Evolutionary conservation across 2,113 vertebrate species (phyloP), one percentile per base, ranked within the genome.

Genomic region (Salvelinus sp.): DNA sequence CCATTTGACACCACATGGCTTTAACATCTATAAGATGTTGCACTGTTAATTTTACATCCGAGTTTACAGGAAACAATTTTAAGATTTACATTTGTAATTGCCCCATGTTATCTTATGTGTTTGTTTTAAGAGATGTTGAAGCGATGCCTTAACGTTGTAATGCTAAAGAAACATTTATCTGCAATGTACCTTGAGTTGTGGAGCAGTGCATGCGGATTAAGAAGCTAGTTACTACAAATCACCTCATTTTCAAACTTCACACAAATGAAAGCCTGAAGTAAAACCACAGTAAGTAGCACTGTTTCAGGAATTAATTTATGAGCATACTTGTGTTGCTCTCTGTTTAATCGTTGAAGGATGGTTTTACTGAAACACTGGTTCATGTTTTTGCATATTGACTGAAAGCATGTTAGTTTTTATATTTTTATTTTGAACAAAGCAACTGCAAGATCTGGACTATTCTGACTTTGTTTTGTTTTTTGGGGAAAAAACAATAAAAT

Each of bases 401-500:
- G 76, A 64, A 82, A 66, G 62, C 47, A 16, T 48, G 47, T 76
- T 4, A 71, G 38, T 86, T 64, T 83, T 87, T 64, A 83, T 78
- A 82, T 75, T 54, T 33, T 76, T 76, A 20, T 76, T 76, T 75
- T 57, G 80, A 54, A 85, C 2, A 76, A 82, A 50, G 28, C 23
- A 20, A 54, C 48, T 77, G 50, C 70, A 30, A 76, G 3, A 81
- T 62, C 72, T 68, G 38, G 57, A 64, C 20, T 44, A 38, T 68
- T 62, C 7, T 44, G 38, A 62, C 5, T 72, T 72, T 44, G 14
- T 64, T 58, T 22, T 25, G 57, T 33, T 0, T 10, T 23, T 64
- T n/a, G 69, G 68, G 16, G 30, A 77, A 86, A 68, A 83, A 83
- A 30, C 25, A 77, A 79, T 14, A 10, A 13, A 65, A 73, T 78